Evolutionary conservation across 2,113 vertebrate genomes (phyloP).

Genomic region (Ceuthmochares aereus): DNA sequence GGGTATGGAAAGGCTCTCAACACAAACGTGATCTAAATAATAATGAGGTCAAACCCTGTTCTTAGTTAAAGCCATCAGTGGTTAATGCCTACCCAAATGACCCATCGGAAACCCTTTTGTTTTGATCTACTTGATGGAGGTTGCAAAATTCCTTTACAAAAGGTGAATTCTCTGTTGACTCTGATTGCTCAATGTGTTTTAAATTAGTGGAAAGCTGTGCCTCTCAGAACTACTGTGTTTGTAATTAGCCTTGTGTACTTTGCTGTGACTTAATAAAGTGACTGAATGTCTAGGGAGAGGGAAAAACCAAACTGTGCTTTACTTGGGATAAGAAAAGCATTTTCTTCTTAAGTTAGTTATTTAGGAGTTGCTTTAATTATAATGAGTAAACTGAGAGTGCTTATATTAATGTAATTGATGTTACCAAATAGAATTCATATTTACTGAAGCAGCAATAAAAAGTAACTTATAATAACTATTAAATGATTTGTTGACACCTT

Average conservation of each 20-base stretch:
- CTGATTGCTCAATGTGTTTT: neutral
- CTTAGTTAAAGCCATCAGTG: neutral
- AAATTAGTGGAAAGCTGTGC: neutral
- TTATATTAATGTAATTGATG: slow-evolving; percentile 44
- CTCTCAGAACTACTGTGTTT: neutral
- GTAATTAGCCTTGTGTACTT: neutral
- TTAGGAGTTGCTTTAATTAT: slow-evolving; percentile 25
- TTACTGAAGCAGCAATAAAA: slow-evolving; percentile 51
- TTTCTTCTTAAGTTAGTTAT: neutral
- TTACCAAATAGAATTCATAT: slow-evolving; percentile 11
- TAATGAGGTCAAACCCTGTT: accelerated
- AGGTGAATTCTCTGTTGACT: neutral
- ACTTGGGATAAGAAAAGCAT: neutral
- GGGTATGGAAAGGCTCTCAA: neutral
- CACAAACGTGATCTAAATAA: accelerated
- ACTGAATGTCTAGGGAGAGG: neutral
- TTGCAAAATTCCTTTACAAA: neutral
- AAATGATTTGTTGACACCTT: neutral
- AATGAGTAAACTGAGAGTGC: slow-evolving; percentile 32
- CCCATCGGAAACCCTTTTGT: neutral
- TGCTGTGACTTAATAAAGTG: neutral
- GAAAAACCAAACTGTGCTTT: slow-evolving; percentile 23
- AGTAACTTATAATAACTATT: slow-evolving; percentile 9
- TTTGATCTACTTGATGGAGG: neutral
- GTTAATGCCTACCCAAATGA: accelerated